Percentiles rank a stretch among this genome's conserved stretches.
Evolutionary conservation across 2,113 vertebrate genomes (phyloP).

Genomic region (Tiliqua scincoides): DNA sequence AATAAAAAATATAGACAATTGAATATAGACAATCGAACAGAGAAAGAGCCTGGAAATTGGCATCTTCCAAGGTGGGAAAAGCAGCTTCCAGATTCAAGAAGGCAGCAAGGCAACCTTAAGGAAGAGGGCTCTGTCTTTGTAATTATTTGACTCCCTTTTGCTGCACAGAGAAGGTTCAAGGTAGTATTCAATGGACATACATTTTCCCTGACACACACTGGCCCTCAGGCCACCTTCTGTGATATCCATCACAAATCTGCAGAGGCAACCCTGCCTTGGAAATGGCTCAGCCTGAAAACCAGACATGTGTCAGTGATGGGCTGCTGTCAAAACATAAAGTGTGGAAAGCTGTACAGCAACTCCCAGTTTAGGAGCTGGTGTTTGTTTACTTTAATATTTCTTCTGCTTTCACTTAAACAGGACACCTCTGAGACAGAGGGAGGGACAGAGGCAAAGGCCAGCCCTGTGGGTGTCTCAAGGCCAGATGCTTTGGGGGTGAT

Average conservation of each 20-base stretch:
- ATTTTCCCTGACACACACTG: not conserved
- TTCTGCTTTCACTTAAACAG: conserved; percentile 51
- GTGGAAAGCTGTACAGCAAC: conserved; percentile 33
- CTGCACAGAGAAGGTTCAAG: not conserved
- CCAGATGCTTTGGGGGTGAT: not conserved
- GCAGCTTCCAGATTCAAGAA: conserved; percentile 19
- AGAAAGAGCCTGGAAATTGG: not conserved
- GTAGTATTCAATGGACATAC: not conserved
- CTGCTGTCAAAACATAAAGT: conserved; percentile 43
- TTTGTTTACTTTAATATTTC: conserved; percentile 30
- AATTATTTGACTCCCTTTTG: not conserved
- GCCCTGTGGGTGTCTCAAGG: conserved; percentile 19
- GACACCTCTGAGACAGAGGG: not conserved
- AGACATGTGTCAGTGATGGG: not conserved
- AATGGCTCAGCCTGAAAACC: not conserved
- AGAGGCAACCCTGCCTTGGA: not conserved
- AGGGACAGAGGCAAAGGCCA: conserved; percentile 29
- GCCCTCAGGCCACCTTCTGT: conserved; percentile 29
- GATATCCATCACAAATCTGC: not conserved
- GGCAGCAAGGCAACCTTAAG: conserved; percentile 2
- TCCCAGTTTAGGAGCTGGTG: conserved; percentile 17
- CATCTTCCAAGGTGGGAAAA: conserved; percentile 31
- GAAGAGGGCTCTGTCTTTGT: not conserved
- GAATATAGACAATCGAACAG: not conserved
- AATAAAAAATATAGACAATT: not conserved